Evolutionary conservation across 1,140 invertebrate species (phyloP).

Genomic region (Cylas formicarius): DNA sequence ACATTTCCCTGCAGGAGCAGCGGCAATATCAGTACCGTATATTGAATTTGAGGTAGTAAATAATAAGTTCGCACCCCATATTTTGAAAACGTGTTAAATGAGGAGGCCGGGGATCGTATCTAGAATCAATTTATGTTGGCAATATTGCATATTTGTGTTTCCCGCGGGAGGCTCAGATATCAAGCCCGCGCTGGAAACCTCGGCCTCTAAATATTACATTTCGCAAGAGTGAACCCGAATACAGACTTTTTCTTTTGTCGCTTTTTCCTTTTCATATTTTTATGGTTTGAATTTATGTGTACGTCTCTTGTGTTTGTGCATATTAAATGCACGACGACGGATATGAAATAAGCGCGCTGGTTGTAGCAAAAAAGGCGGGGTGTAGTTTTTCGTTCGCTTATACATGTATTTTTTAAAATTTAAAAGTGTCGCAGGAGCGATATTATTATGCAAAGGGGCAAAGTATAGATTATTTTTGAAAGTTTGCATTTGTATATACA

Average conservation of each 20-base stretch:
- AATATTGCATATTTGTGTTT: constrained; percentile 42
- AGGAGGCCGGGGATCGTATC: constrained; percentile 36
- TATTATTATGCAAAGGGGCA: too few relatives aligned
- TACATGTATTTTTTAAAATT: too few relatives aligned
- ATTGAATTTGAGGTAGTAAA: constrained; percentile 31
- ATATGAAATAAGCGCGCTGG: too few relatives aligned
- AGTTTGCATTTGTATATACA: too few relatives aligned
- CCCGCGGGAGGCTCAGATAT: constrained; percentile 35
- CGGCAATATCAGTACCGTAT: too few relatives aligned
- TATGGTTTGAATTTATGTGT: constrained; percentile 20
- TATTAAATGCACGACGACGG: constrained; percentile 22
- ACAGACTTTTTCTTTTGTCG: constrained; percentile 20
- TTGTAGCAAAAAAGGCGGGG: too few relatives aligned
- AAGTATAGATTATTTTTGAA: too few relatives aligned
- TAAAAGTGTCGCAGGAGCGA: too few relatives aligned
- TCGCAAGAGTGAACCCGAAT: constrained; percentile 14
- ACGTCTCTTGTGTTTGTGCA: constrained; percentile 22
- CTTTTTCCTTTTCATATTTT: constrained; percentile 22
- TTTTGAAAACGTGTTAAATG: constrained; percentile 40
- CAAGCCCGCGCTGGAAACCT: constrained; percentile 27
- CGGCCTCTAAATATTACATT: constrained; percentile 29
- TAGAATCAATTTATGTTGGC: constrained; percentile 42
- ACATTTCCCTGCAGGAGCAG: too few relatives aligned
- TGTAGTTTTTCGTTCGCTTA: too few relatives aligned
- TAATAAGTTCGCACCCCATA: constrained; percentile 35